Evolutionary conservation across 2,797 vertebrate species (phyloP).

Genomic region (Peromyscus attwateri): DNA sequence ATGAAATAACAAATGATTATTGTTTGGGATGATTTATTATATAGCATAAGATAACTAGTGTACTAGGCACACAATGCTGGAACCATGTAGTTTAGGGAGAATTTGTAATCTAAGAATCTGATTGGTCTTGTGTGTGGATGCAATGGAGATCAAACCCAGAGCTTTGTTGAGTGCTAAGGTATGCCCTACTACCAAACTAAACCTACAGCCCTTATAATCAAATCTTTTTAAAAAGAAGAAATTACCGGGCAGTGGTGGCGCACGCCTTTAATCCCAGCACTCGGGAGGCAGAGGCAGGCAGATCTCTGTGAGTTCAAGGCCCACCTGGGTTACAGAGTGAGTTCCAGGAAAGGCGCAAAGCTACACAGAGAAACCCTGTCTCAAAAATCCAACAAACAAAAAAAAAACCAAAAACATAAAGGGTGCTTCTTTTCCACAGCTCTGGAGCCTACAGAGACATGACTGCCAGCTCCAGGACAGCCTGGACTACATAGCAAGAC

Average conservation of each 20-base stretch:
- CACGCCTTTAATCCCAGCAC: too few species aligned
- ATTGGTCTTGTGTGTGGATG: not conserved
- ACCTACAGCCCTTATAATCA: not conserved
- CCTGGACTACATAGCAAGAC: not conserved
- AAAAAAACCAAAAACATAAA: not conserved
- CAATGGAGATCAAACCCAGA: not conserved
- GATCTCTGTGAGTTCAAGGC: too few species aligned
- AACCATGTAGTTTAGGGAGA: not conserved
- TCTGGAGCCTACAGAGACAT: not conserved
- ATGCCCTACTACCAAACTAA: not conserved
- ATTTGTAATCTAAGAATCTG: not conserved
- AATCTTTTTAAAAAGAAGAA: conserved; percentile 4
- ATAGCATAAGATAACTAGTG: not conserved
- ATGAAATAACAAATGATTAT: not conserved
- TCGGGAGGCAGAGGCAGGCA: too few species aligned
- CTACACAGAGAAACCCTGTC: too few species aligned
- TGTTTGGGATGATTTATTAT: not conserved
- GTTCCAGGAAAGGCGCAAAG: too few species aligned
- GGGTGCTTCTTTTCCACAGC: not conserved
- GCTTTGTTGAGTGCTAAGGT: not conserved
- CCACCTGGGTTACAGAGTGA: too few species aligned
- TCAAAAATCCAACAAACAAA: too few species aligned
- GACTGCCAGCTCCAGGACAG: not conserved
- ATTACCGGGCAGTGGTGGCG: not conserved
- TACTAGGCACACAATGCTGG: not conserved